These are phyloP conservation scores for Heteronetta atricapilla DNA, from an alignment of 2,113 vertebrate species.

Conservation along the genomic window DNA sequence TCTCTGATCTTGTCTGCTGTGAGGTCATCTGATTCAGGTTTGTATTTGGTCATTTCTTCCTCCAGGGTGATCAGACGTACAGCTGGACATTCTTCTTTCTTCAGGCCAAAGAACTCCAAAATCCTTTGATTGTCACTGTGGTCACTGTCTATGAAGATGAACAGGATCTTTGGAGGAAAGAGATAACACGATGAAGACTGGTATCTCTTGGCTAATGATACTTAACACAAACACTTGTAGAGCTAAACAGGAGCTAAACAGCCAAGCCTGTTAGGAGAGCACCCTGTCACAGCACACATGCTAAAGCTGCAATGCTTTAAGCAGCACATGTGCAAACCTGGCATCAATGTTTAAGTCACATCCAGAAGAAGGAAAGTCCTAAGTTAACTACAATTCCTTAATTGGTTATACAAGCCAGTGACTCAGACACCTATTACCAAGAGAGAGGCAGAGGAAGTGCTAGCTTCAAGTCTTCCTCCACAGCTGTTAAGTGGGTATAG, in stretches of 20 bases:
- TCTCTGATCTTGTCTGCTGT: conserved; percentile 86
- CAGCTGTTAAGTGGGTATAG: background rate
- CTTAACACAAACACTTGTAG: background rate
- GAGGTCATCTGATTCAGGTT: conserved; percentile 84
- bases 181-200: background rate
- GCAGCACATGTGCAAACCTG: background rate
- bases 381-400: background rate
- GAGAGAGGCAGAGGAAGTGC: background rate
- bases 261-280: background rate
- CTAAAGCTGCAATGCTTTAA: background rate
- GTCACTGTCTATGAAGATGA: conserved; percentile 98
- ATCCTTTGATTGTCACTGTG: conserved; percentile 95
- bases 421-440: background rate
- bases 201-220: rapidly evolving
- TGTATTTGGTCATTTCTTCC: conserved; percentile 99
- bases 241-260: rapidly evolving
- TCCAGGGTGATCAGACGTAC: conserved; percentile 96
- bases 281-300: background rate
- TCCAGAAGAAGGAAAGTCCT: background rate
- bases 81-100: conserved; percentile 96
- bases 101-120: conserved; percentile 96
- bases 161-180: conserved; percentile 87
- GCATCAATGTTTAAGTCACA: background rate
- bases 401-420: background rate
- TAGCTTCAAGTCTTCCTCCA: background rate